Evolutionary conservation across 2,113 vertebrate species (phyloP).

Genomic region (Rhineura floridana): DNA sequence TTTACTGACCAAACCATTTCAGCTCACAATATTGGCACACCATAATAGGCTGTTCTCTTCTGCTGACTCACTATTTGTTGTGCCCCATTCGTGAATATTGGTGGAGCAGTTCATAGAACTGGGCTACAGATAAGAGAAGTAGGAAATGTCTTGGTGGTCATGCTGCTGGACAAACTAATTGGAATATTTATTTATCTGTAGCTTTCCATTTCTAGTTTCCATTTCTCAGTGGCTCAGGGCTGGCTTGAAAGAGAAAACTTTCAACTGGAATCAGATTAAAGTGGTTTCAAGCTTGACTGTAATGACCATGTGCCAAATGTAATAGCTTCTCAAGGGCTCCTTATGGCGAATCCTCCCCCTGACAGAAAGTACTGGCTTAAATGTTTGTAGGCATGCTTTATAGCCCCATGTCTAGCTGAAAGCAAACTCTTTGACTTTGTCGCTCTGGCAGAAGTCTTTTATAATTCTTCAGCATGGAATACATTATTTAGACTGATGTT

Average conservation of each 20-base stretch:
- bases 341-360: neutral
- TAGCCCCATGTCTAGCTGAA: slow-evolving; percentile 11
- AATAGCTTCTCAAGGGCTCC: slow-evolving; percentile 13
- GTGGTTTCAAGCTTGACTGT: neutral
- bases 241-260: slow-evolving; percentile 2
- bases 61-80: neutral
- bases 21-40: neutral
- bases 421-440: neutral
- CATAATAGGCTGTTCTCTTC: neutral
- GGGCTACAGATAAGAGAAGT: neutral
- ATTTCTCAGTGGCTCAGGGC: neutral
- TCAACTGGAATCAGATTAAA: slow-evolving; percentile 12
- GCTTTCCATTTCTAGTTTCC: neutral
- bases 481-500: slow-evolving; percentile 2
- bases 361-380: neutral
- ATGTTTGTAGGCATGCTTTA: neutral
- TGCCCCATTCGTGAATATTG: neutral
- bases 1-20: neutral
- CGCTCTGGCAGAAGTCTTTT: neutral
- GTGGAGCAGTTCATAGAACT: neutral
- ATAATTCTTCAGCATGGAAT: neutral
- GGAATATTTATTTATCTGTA: neutral
- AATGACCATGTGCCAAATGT: slow-evolving; percentile 14
- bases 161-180: slow-evolving; percentile 5
- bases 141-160: neutral